These are phyloP conservation scores for Tyrannus savana DNA, from an alignment of 2,113 vertebrate genomes.

Conservation along the genomic window DNA sequence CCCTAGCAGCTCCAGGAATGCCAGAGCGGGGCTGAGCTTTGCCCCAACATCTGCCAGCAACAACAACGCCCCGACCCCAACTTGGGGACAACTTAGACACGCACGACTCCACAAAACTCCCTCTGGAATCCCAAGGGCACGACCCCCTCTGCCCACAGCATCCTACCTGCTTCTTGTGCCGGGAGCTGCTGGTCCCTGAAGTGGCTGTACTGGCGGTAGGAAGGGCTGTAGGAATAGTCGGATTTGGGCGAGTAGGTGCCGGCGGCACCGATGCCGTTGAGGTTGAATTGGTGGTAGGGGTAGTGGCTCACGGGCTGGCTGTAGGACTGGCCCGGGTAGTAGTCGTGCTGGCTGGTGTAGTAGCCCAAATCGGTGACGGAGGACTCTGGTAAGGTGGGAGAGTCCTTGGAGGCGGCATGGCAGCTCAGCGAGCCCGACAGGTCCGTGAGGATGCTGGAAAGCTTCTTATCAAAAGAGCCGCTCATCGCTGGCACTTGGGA, in stretches of 20 bases:
- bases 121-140: fast-evolving
- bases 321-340: constrained; percentile 94
- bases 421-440: constrained; percentile 93
- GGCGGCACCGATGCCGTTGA: constrained; percentile 85
- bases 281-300: constrained; percentile 90
- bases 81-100: background rate
- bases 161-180: constrained; percentile 87
- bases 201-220: constrained; percentile 91
- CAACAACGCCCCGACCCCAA: background rate
- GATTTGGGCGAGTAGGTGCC: constrained; percentile 92
- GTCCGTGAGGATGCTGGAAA: constrained; percentile 91
- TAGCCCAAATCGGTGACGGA: constrained; percentile 96
- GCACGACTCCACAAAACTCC: background rate
- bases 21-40: background rate
- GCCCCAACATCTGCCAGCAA: fast-evolving
- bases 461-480: constrained; percentile 94
- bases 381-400: constrained; percentile 94
- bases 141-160: fast-evolving
- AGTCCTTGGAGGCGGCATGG: constrained; percentile 95
- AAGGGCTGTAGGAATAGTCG: constrained; percentile 89
- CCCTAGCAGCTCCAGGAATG: background rate
- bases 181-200: constrained; percentile 93
- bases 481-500: constrained; percentile 78
- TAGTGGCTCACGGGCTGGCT: constrained; percentile 90
- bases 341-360: constrained; percentile 93